Conservation (phyloP, 2,888 invertebrate species). For the Drosophila yooni region DNA sequence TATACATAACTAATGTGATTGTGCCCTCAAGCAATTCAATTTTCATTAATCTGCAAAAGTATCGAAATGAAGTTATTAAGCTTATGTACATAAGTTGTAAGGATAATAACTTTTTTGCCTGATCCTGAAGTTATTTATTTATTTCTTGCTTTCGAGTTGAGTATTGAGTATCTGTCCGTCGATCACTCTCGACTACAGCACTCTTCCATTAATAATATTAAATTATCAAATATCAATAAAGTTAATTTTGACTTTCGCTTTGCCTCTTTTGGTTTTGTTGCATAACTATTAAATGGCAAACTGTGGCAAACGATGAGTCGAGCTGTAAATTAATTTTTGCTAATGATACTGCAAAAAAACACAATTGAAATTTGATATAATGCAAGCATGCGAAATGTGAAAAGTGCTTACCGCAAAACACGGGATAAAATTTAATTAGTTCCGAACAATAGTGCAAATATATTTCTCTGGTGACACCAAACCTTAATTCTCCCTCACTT, state of each 20-base stretch:
- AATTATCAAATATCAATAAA: background rate
- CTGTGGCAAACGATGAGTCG: background rate
- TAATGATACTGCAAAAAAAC: conserved; percentile 56
- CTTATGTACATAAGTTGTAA: background rate
- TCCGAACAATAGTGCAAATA: conserved; percentile 57
- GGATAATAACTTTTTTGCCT: background rate
- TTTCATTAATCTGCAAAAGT: background rate
- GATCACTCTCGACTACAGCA: background rate
- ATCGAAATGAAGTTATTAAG: background rate
- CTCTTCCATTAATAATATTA: background rate
- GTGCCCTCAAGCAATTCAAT: background rate
- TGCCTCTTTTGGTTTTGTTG: background rate
- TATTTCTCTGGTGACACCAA: conserved; percentile 56
- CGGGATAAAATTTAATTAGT: conserved; percentile 70
- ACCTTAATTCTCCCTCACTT: background rate
- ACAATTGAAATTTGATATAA: conserved; percentile 61
- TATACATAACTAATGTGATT: background rate
- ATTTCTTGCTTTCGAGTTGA: background rate
- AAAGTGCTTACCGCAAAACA: conserved; percentile 34
- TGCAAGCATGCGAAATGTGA: conserved; percentile 38
- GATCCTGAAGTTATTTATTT: background rate
- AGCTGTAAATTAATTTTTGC: conserved; percentile 49
- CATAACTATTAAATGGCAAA: background rate
- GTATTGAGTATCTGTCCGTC: background rate
- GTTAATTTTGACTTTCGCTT: background rate